Base-by-base conservation (phyloP, 2,888 invertebrate genomes). In the Thereva unica region DNA sequence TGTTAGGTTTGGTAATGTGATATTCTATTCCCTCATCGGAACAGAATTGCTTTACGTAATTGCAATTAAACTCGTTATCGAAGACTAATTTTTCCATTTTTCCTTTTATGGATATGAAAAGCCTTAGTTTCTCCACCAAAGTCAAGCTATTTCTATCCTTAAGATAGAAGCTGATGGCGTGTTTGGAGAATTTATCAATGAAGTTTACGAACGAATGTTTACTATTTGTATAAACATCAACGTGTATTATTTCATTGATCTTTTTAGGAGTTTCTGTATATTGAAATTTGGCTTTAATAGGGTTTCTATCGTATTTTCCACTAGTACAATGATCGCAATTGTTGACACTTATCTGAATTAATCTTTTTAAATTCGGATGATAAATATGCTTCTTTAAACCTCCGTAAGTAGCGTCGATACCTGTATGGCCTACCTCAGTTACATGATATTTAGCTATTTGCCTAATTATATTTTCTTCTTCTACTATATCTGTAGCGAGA, bases 131-230 rank as follows among this genome's bases (percentile, higher is more conserved):
- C 49, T 67, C 47, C 4, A 67, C 6, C 8, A 67, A 5, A 12
- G 67, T 59, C 45, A 23, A n/a, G n/a, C 8, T 42, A 7, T 56
- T 56, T 23, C 37, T 8, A 35, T 66, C 66, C 53, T 57, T 45
- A 8, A 57, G 37, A 37, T 66, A 50, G 41, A 66, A 41, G 35
- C 42, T 35, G 7, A 12, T 54, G 3, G n/a, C 55, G 41, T 67
- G 50, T 47, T 67, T 59, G 7, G 61, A 67, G 45, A 69, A 69
- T 54, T 69, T 69, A 45, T 61, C 67, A 6, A 67, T 38, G n/a
- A 67, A 59, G n/a, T 45, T 61, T 23, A 67, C 55, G 54, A 67
- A 67, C 1, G 35, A 9, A 40, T 67, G 54, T 63, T 67, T 55
- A n/a, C 55, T 40, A 49, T 45, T 47, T n/a, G 35, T 5, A 10